phyloP scores from a whole-genome alignment of 2,113 vertebrate genomes.

The Myotis lucifugus region DNA sequence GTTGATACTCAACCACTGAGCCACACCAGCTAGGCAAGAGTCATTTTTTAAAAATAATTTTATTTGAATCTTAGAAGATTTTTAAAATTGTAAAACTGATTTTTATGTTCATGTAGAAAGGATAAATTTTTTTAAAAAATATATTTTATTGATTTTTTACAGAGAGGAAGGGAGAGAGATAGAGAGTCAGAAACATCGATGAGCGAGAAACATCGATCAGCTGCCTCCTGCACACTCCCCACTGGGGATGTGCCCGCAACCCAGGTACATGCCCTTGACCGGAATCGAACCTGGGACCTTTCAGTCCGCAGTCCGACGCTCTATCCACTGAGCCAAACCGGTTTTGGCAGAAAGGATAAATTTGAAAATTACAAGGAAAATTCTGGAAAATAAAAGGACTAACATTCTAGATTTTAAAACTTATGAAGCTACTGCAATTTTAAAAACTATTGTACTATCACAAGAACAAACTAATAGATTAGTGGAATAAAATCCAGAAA shows the following conservation, averaged over 20 bases:
- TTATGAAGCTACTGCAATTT: background rate
- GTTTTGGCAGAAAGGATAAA: constrained; percentile 48
- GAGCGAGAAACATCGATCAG: too few relatives aligned
- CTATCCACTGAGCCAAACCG: too few relatives aligned
- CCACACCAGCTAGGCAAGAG: background rate
- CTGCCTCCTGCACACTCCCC: too few relatives aligned
- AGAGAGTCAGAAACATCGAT: too few relatives aligned
- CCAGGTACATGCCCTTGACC: too few relatives aligned
- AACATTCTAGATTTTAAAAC: constrained; percentile 26
- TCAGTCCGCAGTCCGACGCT: too few relatives aligned
- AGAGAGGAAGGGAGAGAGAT: too few relatives aligned
- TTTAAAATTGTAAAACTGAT: constrained; percentile 28
- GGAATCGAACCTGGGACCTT: too few relatives aligned
- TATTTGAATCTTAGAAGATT: constrained; percentile 14
- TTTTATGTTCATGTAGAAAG: constrained; percentile 17
- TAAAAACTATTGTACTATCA: background rate
- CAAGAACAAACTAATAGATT: background rate
- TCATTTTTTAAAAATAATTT: constrained; percentile 33
- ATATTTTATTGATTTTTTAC: too few relatives aligned
- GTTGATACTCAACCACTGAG: background rate
- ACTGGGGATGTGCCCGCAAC: too few relatives aligned
- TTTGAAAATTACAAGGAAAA: constrained; percentile 39
- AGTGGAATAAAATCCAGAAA: background rate
- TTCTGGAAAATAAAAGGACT: background rate
- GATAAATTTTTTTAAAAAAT: too few relatives aligned